Percentiles rank a stretch among this genome's conserved stretches.
Conservation (phyloP, 2,113 vertebrate genomes). For the Craseonycteris thonglongyai region DNA sequence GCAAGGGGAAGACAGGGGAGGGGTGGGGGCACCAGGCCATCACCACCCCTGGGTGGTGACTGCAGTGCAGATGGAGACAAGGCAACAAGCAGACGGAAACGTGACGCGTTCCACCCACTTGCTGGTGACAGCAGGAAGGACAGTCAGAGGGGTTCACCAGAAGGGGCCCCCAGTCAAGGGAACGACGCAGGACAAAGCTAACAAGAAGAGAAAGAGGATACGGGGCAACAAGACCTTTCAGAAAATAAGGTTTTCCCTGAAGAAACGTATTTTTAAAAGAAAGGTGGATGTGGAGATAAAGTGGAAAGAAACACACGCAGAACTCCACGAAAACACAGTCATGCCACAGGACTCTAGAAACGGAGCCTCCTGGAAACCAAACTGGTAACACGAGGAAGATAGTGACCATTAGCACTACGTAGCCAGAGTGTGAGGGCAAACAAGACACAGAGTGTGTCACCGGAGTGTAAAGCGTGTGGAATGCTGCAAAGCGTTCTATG, state of each 20-base stretch:
- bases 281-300: not conserved
- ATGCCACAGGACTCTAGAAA: not conserved
- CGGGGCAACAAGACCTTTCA: not conserved
- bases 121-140: accelerated
- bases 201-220: not conserved
- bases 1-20: accelerated
- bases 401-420: too few relatives aligned
- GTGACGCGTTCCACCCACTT: too few relatives aligned
- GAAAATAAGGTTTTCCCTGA: not conserved
- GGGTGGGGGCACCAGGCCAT: not conserved
- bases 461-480: not conserved
- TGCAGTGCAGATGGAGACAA: too few relatives aligned
- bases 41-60: not conserved
- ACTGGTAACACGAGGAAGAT: not conserved
- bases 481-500: accelerated
- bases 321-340: not conserved
- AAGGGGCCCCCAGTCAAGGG: not conserved
- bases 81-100: not conserved
- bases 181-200: not conserved
- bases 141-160: accelerated
- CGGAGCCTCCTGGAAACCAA: not conserved
- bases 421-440: not conserved
- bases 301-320: not conserved
- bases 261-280: not conserved
- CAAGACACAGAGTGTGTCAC: too few relatives aligned